phyloP scores from a whole-genome alignment of 1,140 invertebrate species.

The Amyelois transitella region DNA sequence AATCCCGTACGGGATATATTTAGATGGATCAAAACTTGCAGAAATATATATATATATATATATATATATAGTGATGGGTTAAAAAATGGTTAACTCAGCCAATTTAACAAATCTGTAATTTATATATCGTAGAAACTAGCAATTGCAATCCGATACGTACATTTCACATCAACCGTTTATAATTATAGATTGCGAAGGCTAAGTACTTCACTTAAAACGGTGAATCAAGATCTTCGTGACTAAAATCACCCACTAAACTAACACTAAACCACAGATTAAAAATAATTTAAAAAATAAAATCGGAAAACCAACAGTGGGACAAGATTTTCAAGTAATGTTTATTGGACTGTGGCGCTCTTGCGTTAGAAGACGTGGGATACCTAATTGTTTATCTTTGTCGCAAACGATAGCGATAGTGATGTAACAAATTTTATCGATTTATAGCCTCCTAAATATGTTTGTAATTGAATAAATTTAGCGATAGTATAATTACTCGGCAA shows the following conservation, averaged over 20 bases:
- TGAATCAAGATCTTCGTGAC: background rate
- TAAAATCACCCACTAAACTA: no score
- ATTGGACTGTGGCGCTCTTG: background rate
- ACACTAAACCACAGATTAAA: no score
- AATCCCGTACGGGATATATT: no score
- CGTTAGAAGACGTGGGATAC: constrained; percentile 7
- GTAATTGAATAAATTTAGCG: constrained; percentile 32
- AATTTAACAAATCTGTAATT: no score
- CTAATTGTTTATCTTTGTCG: constrained; percentile 27
- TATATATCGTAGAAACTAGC: background rate
- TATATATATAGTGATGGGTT: no score
- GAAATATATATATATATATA: no score
- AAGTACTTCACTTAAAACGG: background rate
- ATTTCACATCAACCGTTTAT: constrained; percentile 2
- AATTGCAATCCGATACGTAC: background rate
- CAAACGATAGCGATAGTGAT: constrained; percentile 19
- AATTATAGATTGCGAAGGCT: constrained; percentile 2
- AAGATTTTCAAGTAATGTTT: background rate
- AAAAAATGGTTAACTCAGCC: no score
- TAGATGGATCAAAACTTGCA: no score
- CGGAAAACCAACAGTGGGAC: no score
- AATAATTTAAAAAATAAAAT: no score
- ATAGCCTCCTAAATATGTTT: constrained; percentile 41
- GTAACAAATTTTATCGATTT: constrained; percentile 39
- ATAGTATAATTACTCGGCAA: constrained; percentile 4